Conservation (phyloP, 1,140 invertebrate species). For the Bombyx mandarina region DNA sequence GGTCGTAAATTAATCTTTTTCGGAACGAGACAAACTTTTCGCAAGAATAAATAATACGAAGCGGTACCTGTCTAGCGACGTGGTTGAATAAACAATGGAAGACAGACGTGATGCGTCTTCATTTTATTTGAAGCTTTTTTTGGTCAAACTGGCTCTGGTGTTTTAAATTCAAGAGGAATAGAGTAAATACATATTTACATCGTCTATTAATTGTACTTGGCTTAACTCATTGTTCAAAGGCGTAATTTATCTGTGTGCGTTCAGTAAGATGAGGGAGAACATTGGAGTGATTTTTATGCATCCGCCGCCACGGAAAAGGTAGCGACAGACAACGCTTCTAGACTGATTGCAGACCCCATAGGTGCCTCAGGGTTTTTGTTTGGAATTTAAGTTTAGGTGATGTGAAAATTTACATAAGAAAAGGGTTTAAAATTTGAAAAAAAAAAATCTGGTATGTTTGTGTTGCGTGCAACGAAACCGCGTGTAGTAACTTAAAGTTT, state of each 20-base stretch:
- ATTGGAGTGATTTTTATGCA: slow-evolving; percentile 8
- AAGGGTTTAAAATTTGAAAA: too few species aligned
- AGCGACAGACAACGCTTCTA: slow-evolving; percentile 18
- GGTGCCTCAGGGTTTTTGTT: too few species aligned
- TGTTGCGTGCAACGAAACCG: too few species aligned
- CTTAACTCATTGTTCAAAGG: slow-evolving; percentile 22
- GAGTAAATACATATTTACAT: slow-evolving; percentile 21
- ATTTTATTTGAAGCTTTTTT: slow-evolving; percentile 17
- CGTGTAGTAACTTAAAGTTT: too few species aligned
- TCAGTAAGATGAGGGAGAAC: slow-evolving; percentile 19
- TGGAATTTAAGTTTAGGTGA: too few species aligned
- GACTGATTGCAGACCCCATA: slow-evolving; percentile 16
- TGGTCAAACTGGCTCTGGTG: slow-evolving; percentile 7
- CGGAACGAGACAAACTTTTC: too few species aligned
- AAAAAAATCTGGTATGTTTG: too few species aligned
- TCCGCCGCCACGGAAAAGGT: slow-evolving; percentile 25
- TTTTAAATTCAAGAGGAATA: slow-evolving; percentile 27
- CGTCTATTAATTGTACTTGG: not conserved
- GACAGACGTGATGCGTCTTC: slow-evolving; percentile 5
- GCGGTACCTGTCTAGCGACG: too few species aligned
- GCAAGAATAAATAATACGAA: too few species aligned
- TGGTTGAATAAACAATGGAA: slow-evolving; percentile 7
- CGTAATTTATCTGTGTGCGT: slow-evolving; percentile 26
- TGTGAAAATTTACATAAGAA: too few species aligned
- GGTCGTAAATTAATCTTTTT: too few species aligned